A percentile compares a stretch with the other conserved stretches of the same genome.
These are phyloP conservation scores for Cinclus cinclus DNA, from an alignment of 2,113 vertebrate genomes.

Conservation along the genomic window DNA sequence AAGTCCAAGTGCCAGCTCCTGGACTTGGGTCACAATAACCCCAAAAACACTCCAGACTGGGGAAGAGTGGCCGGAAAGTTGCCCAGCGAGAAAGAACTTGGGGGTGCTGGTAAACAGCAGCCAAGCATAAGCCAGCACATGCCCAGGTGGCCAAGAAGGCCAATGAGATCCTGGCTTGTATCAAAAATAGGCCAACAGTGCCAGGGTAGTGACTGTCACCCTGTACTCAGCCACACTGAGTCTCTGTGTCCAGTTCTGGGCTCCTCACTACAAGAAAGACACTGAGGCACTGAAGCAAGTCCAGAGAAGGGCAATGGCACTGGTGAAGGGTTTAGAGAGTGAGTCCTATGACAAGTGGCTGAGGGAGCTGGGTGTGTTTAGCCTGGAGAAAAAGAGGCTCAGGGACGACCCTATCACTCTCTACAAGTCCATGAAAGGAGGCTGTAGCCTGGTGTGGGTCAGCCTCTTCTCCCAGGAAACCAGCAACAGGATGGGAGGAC, in stretches of 20 bases:
- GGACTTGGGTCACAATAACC: not conserved
- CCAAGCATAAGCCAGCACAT: fast-evolving
- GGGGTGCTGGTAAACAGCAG: not conserved
- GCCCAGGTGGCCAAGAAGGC: not conserved
- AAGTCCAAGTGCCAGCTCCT: not conserved
- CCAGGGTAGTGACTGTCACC: not conserved
- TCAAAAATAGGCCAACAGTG: not conserved
- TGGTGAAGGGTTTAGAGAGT: not conserved
- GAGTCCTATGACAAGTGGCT: not conserved
- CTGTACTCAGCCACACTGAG: not conserved
- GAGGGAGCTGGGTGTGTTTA: not conserved
- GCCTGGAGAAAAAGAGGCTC: not conserved
- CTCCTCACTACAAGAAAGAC: too few species aligned
- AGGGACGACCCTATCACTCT: fast-evolving
- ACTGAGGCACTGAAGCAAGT: not conserved
- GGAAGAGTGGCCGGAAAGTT: not conserved
- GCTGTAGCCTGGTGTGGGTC: not conserved
- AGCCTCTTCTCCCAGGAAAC: not conserved
- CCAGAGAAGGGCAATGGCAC: not conserved
- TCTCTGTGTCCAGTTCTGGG: not conserved
- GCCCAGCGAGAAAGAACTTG: not conserved
- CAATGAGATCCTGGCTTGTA: not conserved
- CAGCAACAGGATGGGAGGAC: fast-evolving
- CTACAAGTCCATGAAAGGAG: not conserved
- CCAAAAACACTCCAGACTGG: not conserved